Conservation (phyloP, 2,888 invertebrate species). For the Phalera bucephala region DNA sequence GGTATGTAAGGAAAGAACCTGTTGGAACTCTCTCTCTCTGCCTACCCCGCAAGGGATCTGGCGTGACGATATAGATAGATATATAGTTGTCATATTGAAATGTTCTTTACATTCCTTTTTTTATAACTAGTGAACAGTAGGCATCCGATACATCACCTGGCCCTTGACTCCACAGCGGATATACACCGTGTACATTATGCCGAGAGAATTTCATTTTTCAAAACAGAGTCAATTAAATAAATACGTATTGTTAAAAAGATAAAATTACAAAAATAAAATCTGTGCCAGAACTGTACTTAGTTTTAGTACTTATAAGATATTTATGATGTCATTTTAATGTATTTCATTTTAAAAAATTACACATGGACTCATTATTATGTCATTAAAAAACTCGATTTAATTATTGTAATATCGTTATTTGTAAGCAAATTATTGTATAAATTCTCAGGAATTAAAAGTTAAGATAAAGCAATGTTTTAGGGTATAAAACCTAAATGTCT, state of each 20-base stretch:
- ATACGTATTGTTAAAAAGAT: conserved; percentile 23
- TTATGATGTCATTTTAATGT: not conserved
- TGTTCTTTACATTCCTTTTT: too few species aligned
- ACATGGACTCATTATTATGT: not conserved
- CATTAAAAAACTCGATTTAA: not conserved
- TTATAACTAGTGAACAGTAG: too few species aligned
- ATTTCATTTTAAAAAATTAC: not conserved
- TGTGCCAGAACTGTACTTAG: conserved; percentile 15
- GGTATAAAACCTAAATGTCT: conserved; percentile 3
- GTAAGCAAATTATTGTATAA: conserved; percentile 8
- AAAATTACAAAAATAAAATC: not conserved
- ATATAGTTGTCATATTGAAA: too few species aligned
- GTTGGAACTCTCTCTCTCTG: too few species aligned
- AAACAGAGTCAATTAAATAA: conserved; percentile 34
- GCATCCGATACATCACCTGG: too few species aligned
- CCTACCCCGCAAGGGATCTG: too few species aligned
- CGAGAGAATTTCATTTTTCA: too few species aligned
- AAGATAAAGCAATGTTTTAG: conserved; percentile 12
- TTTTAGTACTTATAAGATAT: conserved; percentile 3
- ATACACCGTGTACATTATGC: too few species aligned
- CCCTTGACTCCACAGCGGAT: too few species aligned
- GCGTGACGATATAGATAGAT: too few species aligned
- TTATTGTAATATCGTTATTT: not conserved
- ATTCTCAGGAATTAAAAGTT: conserved; percentile 25
- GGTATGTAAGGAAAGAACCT: too few species aligned